Evolutionary conservation across 2,113 vertebrate species (phyloP), one percentile per base, ranked within the genome.

Genomic region (Brachypodius melanocephalos): DNA sequence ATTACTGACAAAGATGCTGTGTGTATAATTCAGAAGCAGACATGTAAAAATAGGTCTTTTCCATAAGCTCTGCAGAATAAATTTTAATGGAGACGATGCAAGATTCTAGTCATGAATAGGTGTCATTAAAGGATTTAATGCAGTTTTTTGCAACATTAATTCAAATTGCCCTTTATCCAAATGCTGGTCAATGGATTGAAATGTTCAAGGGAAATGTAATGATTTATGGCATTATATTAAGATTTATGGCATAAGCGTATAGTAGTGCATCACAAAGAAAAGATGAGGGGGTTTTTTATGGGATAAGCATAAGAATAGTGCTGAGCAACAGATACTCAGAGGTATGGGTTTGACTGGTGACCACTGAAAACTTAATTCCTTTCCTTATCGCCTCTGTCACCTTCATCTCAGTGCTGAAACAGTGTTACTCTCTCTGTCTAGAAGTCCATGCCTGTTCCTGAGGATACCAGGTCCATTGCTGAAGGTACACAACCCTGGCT

Each of bases 401-500:
- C 36, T 13, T 66, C 7, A 40, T 48, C 52, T 67, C 36, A 31
- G 36, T 61, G 28, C n/a, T 78, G 25, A 85, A 61, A 74, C 13
- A 17, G 19, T 17, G 26, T 40, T 29, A 31, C 19, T 59, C 13
- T 32, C 12, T 62, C 26, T 82, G 15, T n/a, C 52, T 38, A 25
- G 12, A 55, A 52, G 38, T 28, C 28, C 75, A 14, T 71, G 54
- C 61, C 29, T 63, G 8, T 85, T 29, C 38, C 22, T 63, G 10
- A 51, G 17, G 43, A 46, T 51, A 57, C 20, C 24, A 25, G 20
- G 18, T 34, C 24, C 17, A 8, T 22, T 51, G 25, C 57, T 72
- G 58, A 31, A 85, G 38, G 32, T 73, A 4, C 0, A 0, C 34
- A 52, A 42, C 21, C 4, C 1, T 17, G 18, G 18, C 19, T 29